phyloP scores from a whole-genome alignment of 2,888 invertebrate species.

The Dasysyrphus tricinctus region DNA sequence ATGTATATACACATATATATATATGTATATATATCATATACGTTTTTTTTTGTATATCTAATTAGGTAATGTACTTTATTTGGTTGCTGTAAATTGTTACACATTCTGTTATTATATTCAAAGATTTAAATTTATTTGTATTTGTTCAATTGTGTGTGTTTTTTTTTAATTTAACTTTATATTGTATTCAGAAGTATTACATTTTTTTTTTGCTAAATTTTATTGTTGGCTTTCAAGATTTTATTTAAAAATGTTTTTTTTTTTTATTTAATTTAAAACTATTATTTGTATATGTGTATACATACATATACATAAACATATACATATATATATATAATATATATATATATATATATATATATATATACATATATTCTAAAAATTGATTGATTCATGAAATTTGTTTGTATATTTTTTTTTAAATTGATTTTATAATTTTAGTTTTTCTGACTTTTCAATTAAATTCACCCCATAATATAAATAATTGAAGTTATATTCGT shows the following conservation, averaged over 20 bases:
- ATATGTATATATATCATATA: slow-evolving; percentile 61
- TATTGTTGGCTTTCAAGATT: slow-evolving; percentile 75
- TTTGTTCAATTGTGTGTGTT: slow-evolving; percentile 65
- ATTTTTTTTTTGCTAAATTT: slow-evolving; percentile 56
- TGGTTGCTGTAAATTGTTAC: slow-evolving; percentile 49
- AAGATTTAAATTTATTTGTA: slow-evolving; percentile 52
- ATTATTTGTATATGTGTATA: slow-evolving; percentile 67
- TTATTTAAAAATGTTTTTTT: slow-evolving; percentile 52
- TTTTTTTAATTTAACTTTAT: slow-evolving; percentile 53
- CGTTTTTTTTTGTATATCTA: slow-evolving; percentile 66
- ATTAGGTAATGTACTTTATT: slow-evolving; percentile 51
- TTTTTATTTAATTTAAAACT: slow-evolving; percentile 63
- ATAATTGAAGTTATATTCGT: slow-evolving; percentile 24
- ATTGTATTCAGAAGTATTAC: slow-evolving; percentile 71
- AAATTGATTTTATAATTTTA: slow-evolving; percentile 20
- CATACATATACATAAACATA: slow-evolving; percentile 21
- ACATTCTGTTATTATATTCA: slow-evolving; percentile 53
- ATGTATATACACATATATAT: slow-evolving; percentile 57
- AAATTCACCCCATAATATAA: slow-evolving; percentile 59
- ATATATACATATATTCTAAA: slow-evolving; percentile 32
- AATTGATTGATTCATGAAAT: slow-evolving; percentile 29
- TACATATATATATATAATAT: slow-evolving; percentile 42
- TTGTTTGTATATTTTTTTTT: slow-evolving; percentile 14
- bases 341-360: slow-evolving; percentile 46
- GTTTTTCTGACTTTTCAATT: background rate